These are phyloP conservation scores for Phenganax marumi DNA, from an alignment of 92 coral and sea anemone species.

Conservation along the genomic window DNA sequence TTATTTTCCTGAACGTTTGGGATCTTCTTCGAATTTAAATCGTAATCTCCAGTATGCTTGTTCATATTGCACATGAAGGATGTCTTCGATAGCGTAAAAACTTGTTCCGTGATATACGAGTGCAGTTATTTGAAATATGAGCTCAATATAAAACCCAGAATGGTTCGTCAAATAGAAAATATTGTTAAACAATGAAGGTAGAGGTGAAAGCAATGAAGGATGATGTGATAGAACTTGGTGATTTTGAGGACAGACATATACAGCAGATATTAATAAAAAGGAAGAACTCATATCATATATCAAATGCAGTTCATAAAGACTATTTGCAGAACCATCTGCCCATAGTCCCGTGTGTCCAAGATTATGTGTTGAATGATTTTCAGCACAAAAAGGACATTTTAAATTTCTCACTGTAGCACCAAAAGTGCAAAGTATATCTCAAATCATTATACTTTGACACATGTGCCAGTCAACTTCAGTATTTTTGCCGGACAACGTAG, in stretches of 20 bases:
- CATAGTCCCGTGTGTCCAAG: conserved; percentile 28
- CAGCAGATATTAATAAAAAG: conserved; percentile 46
- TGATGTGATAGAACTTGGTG: conserved; percentile 47
- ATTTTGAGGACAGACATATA: conserved; percentile 29
- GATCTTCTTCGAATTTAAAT: neutral
- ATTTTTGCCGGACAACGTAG: too few species aligned
- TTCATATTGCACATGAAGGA: conserved; percentile 29
- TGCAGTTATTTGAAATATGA: conserved; percentile 24
- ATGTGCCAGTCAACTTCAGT: too few species aligned
- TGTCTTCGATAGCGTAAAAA: conserved; percentile 41
- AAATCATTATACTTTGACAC: neutral
- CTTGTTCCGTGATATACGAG: conserved; percentile 43
- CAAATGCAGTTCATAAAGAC: conserved; percentile 7
- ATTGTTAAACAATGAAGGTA: conserved; percentile 36
- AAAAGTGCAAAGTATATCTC: neutral
- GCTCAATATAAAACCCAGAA: conserved; percentile 36
- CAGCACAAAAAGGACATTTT: neutral
- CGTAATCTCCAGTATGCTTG: conserved; percentile 25
- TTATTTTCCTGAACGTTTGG: neutral
- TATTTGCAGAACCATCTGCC: conserved; percentile 32
- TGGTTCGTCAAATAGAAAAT: conserved; percentile 45
- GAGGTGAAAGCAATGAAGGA: conserved; percentile 32
- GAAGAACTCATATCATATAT: conserved; percentile 29
- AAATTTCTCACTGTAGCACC: neutral
- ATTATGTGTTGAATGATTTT: neutral